Base-by-base conservation (phyloP, 2,797 vertebrate genomes). In the Scolopax bukidnonensis region DNA sequence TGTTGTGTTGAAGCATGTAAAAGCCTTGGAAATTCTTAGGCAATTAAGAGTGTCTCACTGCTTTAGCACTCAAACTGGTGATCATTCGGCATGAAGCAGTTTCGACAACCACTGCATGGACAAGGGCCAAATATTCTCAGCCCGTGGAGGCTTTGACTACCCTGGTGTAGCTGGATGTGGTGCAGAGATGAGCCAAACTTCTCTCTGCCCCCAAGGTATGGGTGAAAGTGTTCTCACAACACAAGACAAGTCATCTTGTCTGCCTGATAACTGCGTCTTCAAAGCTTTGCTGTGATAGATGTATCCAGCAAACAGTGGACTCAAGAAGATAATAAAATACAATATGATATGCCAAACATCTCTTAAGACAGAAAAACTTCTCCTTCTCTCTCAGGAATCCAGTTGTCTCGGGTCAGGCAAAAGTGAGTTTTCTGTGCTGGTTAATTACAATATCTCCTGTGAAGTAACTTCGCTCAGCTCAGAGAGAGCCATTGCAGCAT, bases 261-360 rank as follows among this genome's bases (percentile, higher is more conserved):
- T 87, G 54, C 51, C 60, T 79, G 27, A 63, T 36, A 57, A 56
- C 56, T 82, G 38, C 80, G 75, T 65, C 90, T 92, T 95, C 54
- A 47, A 53, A 79, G 59, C 63, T 87, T 80, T 65, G 56, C 40
- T 88, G 64, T 30, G 64, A 40, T 78, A 79, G 67, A 45, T 89
- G 25, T 60, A 91, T 73, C 88, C 79, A 88, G 50, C 1, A 4
- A 86, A 61, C 38, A 4, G 50, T 63, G 27, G 51, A 65, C 92
- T 89, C 76, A 33, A 63, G 60, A 75, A 87, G 40, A 78, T 83
- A 91, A 94, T 87, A 12, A 91, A 86, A 87, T 81, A 77, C 69
- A 90, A 74, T 65, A 33, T 33, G 63, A 71, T 73, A 87, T 53
- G 36, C 51, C 74, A 82, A 87, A 33, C 36, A 48, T 75, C 57